Percentiles rank a stretch among this genome's conserved stretches.
phyloP scores from a whole-genome alignment of 1,140 invertebrate genomes.

The Pinna nobilis region DNA sequence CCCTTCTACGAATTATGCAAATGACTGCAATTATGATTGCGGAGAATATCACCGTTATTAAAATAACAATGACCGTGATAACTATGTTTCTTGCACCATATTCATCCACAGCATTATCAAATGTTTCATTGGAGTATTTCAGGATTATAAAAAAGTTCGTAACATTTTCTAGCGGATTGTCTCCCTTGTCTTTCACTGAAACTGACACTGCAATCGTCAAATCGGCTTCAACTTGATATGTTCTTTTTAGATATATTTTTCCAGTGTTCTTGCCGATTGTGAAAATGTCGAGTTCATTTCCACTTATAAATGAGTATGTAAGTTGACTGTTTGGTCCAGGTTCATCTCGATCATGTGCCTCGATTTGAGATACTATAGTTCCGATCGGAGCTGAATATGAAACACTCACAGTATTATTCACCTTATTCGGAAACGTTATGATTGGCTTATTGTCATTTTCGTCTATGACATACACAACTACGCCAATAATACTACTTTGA shows the following conservation, averaged over 20 bases:
- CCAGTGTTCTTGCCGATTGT: conserved; percentile 86
- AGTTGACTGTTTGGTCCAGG: conserved; percentile 47
- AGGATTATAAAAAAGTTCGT: conserved; percentile 84
- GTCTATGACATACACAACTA: conserved; percentile 58
- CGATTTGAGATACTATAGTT: conserved; percentile 32
- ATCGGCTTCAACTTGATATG: conserved; percentile 77
- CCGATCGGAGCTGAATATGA: conserved; percentile 37
- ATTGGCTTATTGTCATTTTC: conserved; percentile 64
- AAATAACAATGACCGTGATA: conserved; percentile 91
- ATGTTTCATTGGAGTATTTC: conserved; percentile 35
- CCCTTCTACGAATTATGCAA: conserved; percentile 46
- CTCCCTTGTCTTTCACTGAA: conserved; percentile 89
- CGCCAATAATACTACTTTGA: conserved; percentile 69
- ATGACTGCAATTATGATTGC: conserved; percentile 77
- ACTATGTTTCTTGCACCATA: conserved; percentile 77
- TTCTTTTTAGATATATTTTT: conserved; percentile 32
- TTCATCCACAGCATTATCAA: conserved; percentile 39
- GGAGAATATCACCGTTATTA: conserved; percentile 94
- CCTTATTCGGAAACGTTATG: conserved; percentile 46
- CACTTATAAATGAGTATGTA: conserved; percentile 61
- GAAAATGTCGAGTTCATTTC: conserved; percentile 83
- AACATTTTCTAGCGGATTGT: conserved; percentile 93
- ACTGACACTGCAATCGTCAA: conserved; percentile 88
- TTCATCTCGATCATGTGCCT: conserved; percentile 51
- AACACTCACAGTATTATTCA: conserved; percentile 45